These are phyloP conservation scores for Acanthopagrus latus DNA, from an alignment of 2,797 vertebrate genomes.

Conservation along the genomic window DNA sequence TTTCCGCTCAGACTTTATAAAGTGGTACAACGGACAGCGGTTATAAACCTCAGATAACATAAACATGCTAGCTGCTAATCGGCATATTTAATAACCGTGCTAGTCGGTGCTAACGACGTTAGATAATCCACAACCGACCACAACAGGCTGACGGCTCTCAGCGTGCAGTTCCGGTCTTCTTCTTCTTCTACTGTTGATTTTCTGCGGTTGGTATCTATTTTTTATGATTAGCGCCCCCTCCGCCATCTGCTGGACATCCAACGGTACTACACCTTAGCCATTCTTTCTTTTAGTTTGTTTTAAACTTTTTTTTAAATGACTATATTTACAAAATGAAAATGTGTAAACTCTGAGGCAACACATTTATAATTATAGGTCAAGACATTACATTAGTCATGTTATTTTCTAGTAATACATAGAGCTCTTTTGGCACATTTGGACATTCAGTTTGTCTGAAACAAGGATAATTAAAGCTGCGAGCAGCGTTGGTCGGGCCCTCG, in stretches of 20 bases:
- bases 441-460: too few species aligned
- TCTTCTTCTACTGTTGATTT: slow-evolving; percentile 17
- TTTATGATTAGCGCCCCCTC: not conserved
- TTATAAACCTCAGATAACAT: not conserved
- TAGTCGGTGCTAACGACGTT: not conserved
- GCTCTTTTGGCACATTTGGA: too few species aligned
- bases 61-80: not conserved
- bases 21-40: accelerated
- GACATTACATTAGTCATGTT: too few species aligned
- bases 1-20: slow-evolving; percentile 40
- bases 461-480: too few species aligned
- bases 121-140: not conserved
- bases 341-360: too few species aligned
- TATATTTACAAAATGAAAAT: too few species aligned
- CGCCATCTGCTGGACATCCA: not conserved
- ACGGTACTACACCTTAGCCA: too few species aligned
- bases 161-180: not conserved
- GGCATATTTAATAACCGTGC: slow-evolving; percentile 8
- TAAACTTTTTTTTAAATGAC: too few species aligned
- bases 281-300: too few species aligned
- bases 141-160: not conserved
- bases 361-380: too few species aligned
- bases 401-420: too few species aligned
- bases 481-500: too few species aligned
- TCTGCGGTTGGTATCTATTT: accelerated